Evolutionary conservation across 2,113 vertebrate species (phyloP), one percentile per base, ranked within the genome.

Genomic region (Protobothrops mucrosquamatus): DNA sequence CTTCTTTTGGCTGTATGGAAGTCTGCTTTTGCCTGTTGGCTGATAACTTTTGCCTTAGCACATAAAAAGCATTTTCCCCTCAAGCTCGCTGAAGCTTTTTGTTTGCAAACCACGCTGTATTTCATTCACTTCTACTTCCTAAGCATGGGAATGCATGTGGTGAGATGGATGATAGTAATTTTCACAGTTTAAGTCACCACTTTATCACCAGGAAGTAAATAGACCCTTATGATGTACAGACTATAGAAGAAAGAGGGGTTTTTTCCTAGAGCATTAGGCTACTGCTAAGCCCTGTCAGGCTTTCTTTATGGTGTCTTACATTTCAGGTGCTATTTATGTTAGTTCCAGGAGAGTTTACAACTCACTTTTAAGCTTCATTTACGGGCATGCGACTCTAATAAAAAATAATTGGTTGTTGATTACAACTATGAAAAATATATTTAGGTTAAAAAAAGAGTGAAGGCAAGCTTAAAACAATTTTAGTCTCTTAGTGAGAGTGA

Each of bases 101-200:
- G 94, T 95, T 96, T 96, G 94, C 90, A 0, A 51, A 93, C 91
- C 96, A 94, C 22, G 4, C 95, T 95, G 93, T 88, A 91, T 89
- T 91, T 29, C 92, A 93, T 96, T 97, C 81, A 1, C 91, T 95
- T 94, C 91, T 0, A 8, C 93, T 95, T 97, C 91, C 95, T 92
- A 92, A 94, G 96, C 89, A 91, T 92, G 85, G 51, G 93, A 92
- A 93, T 95, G 94, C 93, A 93, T 94, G 93, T 89, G 92, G 93
- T 89, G 97, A 98, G 98, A 98, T 98, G 98, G 97, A 98, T 98
- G 97, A 97, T 91, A 90, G 97, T 97, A 97, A 98, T 98, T 98
- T 98, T 96, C 93, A 2, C 97, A 94, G 96, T 96, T 95, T 95
- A 95, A 96, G 96, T 97, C 97, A 94, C 94, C 95, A 94, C 95